Base-by-base conservation (phyloP, 2,113 vertebrate species). In the Pungitius pungitius region DNA sequence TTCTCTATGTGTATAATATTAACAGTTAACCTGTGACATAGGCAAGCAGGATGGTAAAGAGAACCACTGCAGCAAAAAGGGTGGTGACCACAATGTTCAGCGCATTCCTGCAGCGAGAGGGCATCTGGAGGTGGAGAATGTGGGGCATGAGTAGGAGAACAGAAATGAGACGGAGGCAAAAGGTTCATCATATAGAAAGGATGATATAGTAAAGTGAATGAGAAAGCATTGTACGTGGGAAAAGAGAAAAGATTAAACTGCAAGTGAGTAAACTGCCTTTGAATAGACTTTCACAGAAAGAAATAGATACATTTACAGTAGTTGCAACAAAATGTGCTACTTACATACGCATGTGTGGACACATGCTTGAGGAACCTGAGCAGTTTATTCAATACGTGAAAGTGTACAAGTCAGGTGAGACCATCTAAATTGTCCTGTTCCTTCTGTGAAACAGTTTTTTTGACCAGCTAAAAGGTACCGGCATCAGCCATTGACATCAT, bases 1-100 rank as follows among this genome's bases (percentile, higher is more conserved):
- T 60, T 51, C 4, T 52, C 18, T 10, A 2, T 45, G n/a, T 52
- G 39, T 42, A 20, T 39, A 13, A 39, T 6, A 26, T 11, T 30
- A 7, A 57, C 58, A 22, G 18, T 42, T 42, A 9, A 92, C 91
- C 91, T 89, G 97, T 99, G 78, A 99, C 94, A 4, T 99, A 99
- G 75, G 97, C 97, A 2, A 97, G 93, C 27, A 98, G 93, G 88
- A 99, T 97, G 80, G 96, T 96, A 73, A 96, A 96, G 84, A 99
- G 95, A 79, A 99, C 96, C n/a, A 88, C 95, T 85, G 96, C 85
- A 26, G 97, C 97, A 17, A 99, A 99, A 30, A 98, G 92, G 87
- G 96, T 97, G 93, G 97, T 99, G 93, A 95, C 93, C 52, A 95
- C 91, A 27, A 98, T 94, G 47, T 95, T 95, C 86, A 99, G 84